Evolutionary conservation across 1,140 invertebrate genomes (phyloP), one percentile per base, ranked within the genome.

Genomic region (Euwallacea fornicatus): DNA sequence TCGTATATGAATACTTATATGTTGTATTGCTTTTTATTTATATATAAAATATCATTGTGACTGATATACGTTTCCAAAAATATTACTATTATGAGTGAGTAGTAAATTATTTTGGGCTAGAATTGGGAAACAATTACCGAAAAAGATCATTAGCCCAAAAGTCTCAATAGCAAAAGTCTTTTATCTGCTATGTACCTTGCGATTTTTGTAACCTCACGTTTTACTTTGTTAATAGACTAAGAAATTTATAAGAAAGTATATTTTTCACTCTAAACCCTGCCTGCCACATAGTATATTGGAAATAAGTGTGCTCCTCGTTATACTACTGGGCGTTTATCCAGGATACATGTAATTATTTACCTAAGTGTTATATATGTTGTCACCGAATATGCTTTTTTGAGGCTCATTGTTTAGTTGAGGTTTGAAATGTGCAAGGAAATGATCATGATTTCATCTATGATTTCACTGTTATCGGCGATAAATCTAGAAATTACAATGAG

Each of bases 11-110:
- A 73, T 79, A 61, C 21, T n/a, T 61, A 76, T 78, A 81, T 81
- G 80, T 81, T 81, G 80, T 81, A 79, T 81, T 81, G 80, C 80
- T 81, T 81, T 81, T 78, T 79, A 77, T 76, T 76, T 74, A 74
- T 75, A 77, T 62, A 73, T 76, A 69, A 47, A 9, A 79, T 79
- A 81, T 81, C 79, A 81, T 80, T 80, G 78, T 80, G 80, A 81
- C 79, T 80, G 79, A 80, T 80, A 78, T 79, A 78, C 78, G 80
- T 81, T 81, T 74, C 69, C 72, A 73, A 75, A 73, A 33, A 33
- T 33, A 33, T 33, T 33, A 33, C 41, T 64, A 63, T 64, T 70
- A 62, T 66, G 58, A 70, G 73, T 73, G 69, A 56, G 71, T 72
- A 73, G 68, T 66, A 69, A 68, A 64, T 61, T 41, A 43, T 58